Evolutionary conservation across 2,888 invertebrate species (phyloP).

Genomic region (Ormyrus nitidulus): DNA sequence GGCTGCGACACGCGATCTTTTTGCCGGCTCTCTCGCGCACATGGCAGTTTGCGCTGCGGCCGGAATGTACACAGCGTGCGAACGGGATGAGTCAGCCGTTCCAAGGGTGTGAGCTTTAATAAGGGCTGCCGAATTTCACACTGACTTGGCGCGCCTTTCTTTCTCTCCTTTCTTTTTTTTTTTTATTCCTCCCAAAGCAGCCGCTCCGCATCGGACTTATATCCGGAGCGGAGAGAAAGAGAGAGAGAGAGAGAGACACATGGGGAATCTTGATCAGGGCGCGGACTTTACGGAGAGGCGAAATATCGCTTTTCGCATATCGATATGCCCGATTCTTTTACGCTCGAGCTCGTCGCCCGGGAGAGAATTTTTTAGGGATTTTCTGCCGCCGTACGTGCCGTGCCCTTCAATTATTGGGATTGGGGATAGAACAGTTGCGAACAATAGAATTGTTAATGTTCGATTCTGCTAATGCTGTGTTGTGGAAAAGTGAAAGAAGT

Average conservation of each 20-base stretch:
- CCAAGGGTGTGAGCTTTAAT: conserved; percentile 71
- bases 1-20: conserved; percentile 61
- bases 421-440: too few relatives aligned
- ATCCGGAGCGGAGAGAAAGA: too few relatives aligned
- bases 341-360: not conserved
- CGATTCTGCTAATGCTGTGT: too few relatives aligned
- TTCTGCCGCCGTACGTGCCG: not conserved
- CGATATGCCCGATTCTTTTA: conserved; percentile 33
- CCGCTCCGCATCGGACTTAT: too few relatives aligned
- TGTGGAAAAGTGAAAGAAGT: too few relatives aligned
- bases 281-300: conserved; percentile 20
- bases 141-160: conserved; percentile 67
- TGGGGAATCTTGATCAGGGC: conserved; percentile 47
- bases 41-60: conserved; percentile 66
- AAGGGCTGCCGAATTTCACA: conserved; percentile 74
- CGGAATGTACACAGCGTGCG: conserved; percentile 61
- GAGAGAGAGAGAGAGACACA: conserved; percentile 11
- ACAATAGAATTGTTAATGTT: too few relatives aligned
- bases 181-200: not conserved
- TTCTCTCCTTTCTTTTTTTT: conserved; percentile 5
- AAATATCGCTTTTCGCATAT: conserved; percentile 35
- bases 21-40: conserved; percentile 51
- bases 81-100: conserved; percentile 68
- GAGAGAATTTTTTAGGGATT: conserved; percentile 4
- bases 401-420: too few relatives aligned